These are phyloP conservation scores for Heterotis niloticus DNA, from an alignment of 2,113 vertebrate species.

Conservation along the genomic window DNA sequence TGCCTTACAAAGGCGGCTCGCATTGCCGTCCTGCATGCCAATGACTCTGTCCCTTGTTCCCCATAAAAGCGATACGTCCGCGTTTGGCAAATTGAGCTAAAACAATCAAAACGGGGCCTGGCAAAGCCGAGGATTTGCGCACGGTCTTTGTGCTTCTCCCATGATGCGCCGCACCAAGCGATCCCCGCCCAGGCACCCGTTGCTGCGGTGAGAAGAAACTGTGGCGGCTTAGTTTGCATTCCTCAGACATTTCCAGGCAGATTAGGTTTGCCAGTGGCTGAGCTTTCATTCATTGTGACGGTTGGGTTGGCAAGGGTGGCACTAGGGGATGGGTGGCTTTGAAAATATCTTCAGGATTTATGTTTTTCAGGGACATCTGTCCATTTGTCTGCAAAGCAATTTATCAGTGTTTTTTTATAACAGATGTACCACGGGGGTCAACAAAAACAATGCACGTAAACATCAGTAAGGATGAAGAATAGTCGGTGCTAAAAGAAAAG, in stretches of 20 bases:
- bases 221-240: not conserved
- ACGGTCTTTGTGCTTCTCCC: not conserved
- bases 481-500: no score
- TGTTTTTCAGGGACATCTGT: slow-evolving; percentile 8
- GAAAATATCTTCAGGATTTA: slow-evolving; percentile 11
- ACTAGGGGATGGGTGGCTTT: not conserved
- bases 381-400: not conserved
- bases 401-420: not conserved
- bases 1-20: not conserved
- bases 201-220: not conserved
- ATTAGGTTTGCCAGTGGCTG: not conserved
- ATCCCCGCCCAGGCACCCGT: not conserved
- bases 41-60: not conserved
- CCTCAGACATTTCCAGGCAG: not conserved
- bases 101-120: not conserved
- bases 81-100: not conserved
- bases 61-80: not conserved
- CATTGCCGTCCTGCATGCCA: slow-evolving; percentile 14
- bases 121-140: not conserved
- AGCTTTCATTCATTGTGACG: not conserved
- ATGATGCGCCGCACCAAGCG: not conserved
- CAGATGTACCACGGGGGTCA: not conserved
- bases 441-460: not conserved
- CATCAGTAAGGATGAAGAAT: no score
- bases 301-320: not conserved